These are phyloP conservation scores for Mola mola DNA, from an alignment of 2,113 vertebrate species.

Conservation along the genomic window DNA sequence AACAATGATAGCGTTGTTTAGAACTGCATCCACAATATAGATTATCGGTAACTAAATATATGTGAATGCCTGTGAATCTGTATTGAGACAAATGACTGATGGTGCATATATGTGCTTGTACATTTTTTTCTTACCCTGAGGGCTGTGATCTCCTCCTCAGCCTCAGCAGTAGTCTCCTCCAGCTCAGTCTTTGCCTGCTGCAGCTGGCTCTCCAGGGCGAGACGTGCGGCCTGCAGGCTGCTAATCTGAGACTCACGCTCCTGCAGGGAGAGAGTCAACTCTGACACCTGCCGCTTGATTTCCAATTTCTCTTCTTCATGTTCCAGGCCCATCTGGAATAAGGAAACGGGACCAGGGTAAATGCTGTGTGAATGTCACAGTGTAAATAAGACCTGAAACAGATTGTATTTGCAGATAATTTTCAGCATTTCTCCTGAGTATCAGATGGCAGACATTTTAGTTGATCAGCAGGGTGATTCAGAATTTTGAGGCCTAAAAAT, in stretches of 20 bases:
- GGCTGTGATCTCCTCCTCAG: constrained; percentile 97
- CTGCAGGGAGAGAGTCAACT: constrained; percentile 94
- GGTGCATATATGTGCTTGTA: background rate
- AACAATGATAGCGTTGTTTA: too few species aligned
- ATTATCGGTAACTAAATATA: too few species aligned
- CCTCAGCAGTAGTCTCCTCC: constrained; percentile 97
- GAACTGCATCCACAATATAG: background rate
- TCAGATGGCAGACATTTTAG: background rate
- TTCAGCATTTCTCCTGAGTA: constrained; percentile 7
- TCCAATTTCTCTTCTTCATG: constrained; percentile 97
- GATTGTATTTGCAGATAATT: constrained; percentile 24
- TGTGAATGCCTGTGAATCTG: too few species aligned
- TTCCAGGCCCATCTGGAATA: constrained; percentile 91
- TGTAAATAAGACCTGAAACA: background rate
- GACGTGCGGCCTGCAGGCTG: constrained; percentile 91
- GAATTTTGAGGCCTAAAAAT: too few species aligned
- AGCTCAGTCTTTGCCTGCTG: constrained; percentile 96
- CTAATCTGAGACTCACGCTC: constrained; percentile 96
- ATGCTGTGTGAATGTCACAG: background rate
- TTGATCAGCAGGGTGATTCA: constrained; percentile 4
- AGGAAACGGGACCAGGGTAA: constrained; percentile 12
- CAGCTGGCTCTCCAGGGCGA: constrained; percentile 93
- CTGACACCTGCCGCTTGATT: constrained; percentile 94
- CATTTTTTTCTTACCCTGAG: constrained; percentile 87
- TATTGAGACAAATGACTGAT: too few species aligned